Evolutionary conservation across 2,888 invertebrate species (phyloP), one percentile per base, ranked within the genome.

Genomic region (Oligia fasciuncula): DNA sequence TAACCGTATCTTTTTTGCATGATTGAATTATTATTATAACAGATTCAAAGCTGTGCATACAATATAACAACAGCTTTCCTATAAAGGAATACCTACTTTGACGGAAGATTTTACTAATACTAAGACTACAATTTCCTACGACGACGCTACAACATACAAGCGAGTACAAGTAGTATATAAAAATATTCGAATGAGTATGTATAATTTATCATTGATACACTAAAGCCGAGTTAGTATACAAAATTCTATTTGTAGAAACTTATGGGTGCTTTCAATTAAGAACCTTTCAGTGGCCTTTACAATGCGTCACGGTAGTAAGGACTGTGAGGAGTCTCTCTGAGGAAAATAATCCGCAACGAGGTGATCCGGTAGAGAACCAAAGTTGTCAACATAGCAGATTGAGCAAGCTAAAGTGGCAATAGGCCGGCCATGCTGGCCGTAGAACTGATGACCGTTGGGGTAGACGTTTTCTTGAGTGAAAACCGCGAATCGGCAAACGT

Each of bases 111-210:
- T 65, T 49, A 57, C 19, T 35, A 51, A 73, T 43, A 66, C 11
- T n/a, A 60, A 73, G 14, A 14, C 40, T 60, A 77, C 46, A 81
- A 57, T 46, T 60, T 67, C 11, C 43, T 81, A 81, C 49, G 6
- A 67, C 35, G 19, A 68, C n/a, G 51, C 35, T 80, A 63, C 74
- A 35, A 46, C 13, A 68, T 17, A 65, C 23, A 63, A 43, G 51
- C 6, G 40, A 73, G 57, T 80, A 79, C 49, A 81, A 60, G 73
- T 57, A 49, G 57, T 65, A 49, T 79, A 79, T 74, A 81, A 79
- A 79, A 79, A 79, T 79, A 79, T 80, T 76, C 54, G 23, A 68
- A 54, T 82, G 29, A 68, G 66, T 67, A 66, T 67, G 23, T 80
- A 29, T 68, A 23, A 54, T 67, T 51, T 81, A 67, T 46, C 19